phyloP scores from a whole-genome alignment of 2,888 invertebrate species.

The Hemithea aestivaria region DNA sequence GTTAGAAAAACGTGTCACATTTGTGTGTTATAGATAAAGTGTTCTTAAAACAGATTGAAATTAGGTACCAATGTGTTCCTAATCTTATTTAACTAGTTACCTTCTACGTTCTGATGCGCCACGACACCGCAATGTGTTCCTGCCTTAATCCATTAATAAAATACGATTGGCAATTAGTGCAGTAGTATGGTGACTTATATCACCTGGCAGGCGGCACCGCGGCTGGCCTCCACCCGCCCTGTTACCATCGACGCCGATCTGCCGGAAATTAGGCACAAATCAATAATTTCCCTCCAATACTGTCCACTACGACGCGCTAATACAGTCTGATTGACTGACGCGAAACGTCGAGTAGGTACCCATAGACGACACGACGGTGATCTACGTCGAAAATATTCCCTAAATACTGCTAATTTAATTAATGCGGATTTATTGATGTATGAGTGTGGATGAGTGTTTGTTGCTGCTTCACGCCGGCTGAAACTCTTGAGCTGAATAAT shows the following conservation, averaged over 20 bases:
- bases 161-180: constrained; percentile 23
- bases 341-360: constrained; percentile 19
- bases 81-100: too few relatives aligned
- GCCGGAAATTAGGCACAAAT: constrained; percentile 72
- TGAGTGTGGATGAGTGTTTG: too few relatives aligned
- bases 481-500: too few relatives aligned
- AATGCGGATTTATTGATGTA: too few relatives aligned
- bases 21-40: too few relatives aligned
- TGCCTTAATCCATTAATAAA: constrained; percentile 1
- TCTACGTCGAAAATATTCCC: constrained; percentile 28
- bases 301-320: constrained; percentile 50
- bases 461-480: too few relatives aligned
- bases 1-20: too few relatives aligned
- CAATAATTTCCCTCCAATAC: constrained; percentile 69
- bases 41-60: too few relatives aligned
- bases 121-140: too few relatives aligned
- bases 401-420: too few relatives aligned
- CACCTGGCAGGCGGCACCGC: constrained; percentile 41
- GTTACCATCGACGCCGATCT: constrained; percentile 40
- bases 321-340: constrained; percentile 62
- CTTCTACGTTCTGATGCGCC: too few relatives aligned
- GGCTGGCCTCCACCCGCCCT: constrained; percentile 62
- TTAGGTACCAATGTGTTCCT: too few relatives aligned
- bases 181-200: constrained; percentile 7
- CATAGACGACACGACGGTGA: constrained; percentile 22